Evolutionary conservation across 2,888 invertebrate genomes (phyloP), one percentile per base, ranked within the genome.

Genomic region (Neria commutata): DNA sequence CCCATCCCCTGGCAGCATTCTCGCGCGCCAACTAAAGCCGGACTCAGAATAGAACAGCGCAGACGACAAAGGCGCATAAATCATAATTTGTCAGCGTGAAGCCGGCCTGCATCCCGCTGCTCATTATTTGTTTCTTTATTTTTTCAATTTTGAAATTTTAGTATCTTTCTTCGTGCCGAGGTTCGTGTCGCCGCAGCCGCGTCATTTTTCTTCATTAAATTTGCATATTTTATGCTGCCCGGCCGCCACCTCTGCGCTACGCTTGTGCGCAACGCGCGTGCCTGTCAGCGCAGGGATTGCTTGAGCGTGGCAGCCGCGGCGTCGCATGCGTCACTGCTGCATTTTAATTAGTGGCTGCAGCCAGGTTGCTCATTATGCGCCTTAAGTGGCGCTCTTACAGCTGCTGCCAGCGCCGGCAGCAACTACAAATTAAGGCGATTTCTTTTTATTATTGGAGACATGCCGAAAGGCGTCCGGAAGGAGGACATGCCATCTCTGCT

Each of bases 1-100:
- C 21, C 21, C 21, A 19, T 14, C 11, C 37, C n/a, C n/a, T n/a
- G n/a, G n/a, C n/a, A n/a, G n/a, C n/a, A n/a, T n/a, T 14, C 37
- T 14, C 37, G n/a, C 37, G n/a, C 37, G 16, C 37, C 6, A 6
- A 49, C 8, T 49, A 48, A 48, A 25, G n/a, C 24, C 34, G 19
- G 33, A 50, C 50, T 33, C 33, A 50, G 37, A 51, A 29, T 29
- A 23, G 11, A 50, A 14, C 10, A 50, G 21, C 51, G 29, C 56
- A 46, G 56, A 51, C 37, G 37, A 51, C 34, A 51, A 49, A 37
- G 56, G 46, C 53, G 37, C 64, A 71, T 63, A 67, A 67, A 66
- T 64, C 72, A 54, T 72, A 72, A 61, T 72, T 64, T 70, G 63
- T 67, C 61, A 60, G 66, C 71, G 67, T 73, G 68, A 73, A 73